Percentiles rank a stretch among this genome's conserved stretches.
Conservation (phyloP, 2,113 vertebrate genomes). For the Leucosticte australis region DNA sequence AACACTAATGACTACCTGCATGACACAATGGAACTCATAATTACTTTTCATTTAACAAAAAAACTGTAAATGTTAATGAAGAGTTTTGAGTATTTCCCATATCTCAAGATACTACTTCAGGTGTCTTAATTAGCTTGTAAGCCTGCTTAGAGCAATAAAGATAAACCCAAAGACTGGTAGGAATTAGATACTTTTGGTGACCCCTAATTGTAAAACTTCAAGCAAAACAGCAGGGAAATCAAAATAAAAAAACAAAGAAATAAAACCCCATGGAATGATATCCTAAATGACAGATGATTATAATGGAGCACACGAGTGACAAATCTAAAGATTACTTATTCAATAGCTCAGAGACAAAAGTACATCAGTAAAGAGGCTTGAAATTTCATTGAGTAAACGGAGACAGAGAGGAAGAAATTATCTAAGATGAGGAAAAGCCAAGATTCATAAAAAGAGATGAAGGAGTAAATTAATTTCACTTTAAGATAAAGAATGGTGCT, state of each 20-base stretch:
- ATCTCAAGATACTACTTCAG: neutral
- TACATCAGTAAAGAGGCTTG: neutral
- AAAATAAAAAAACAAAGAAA: neutral
- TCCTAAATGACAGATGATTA: neutral
- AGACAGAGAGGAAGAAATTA: slow-evolving; percentile 1
- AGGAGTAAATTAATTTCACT: slow-evolving; percentile 27
- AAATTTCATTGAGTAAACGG: neutral
- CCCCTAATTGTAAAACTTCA: neutral
- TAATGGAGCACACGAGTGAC: neutral
- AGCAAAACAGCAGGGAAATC: neutral
- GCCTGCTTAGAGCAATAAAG: slow-evolving; percentile 23
- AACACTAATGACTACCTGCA: slow-evolving; percentile 9
- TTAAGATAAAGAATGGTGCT: neutral
- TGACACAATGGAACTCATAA: neutral
- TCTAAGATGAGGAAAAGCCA: neutral
- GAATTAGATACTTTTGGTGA: neutral
- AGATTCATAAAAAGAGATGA: neutral
- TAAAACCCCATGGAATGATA: neutral
- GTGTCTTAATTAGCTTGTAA: neutral
- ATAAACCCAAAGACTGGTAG: neutral
- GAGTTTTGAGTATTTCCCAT: neutral
- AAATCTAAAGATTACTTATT: neutral
- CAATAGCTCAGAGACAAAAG: neutral
- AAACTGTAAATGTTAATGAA: slow-evolving; percentile 6
- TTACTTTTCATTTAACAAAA: slow-evolving; percentile 55